phyloP scores from a whole-genome alignment of 2,888 invertebrate genomes.

The Amaurobius ferox region DNA sequence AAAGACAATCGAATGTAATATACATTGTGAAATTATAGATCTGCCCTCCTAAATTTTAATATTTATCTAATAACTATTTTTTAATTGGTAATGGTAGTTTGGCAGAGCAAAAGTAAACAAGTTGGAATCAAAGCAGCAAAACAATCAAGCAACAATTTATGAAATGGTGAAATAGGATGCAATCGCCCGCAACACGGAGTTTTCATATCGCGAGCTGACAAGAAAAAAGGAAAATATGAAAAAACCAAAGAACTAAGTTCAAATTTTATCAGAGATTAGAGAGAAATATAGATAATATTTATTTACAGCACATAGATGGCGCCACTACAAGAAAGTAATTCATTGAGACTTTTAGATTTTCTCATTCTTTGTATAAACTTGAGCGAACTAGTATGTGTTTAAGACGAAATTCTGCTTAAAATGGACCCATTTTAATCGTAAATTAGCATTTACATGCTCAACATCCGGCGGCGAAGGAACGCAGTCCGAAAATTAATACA shows the following conservation, averaged over 20 bases:
- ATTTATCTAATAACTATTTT: too few species aligned
- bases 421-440: too few species aligned
- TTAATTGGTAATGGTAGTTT: too few species aligned
- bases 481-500: too few species aligned
- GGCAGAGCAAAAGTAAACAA: neutral
- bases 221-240: constrained; percentile 26
- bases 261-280: constrained; percentile 51
- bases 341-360: too few species aligned
- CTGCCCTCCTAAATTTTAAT: too few species aligned
- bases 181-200: constrained; percentile 33
- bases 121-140: neutral
- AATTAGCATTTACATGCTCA: too few species aligned
- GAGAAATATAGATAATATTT: constrained; percentile 25
- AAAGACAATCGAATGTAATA: neutral
- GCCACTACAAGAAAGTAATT: constrained; percentile 31
- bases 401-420: too few species aligned
- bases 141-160: neutral
- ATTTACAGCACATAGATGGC: constrained; percentile 30
- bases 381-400: too few species aligned
- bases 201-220: constrained; percentile 21
- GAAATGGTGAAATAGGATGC: constrained; percentile 48
- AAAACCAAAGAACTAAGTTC: constrained; percentile 53
- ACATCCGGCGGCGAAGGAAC: too few species aligned
- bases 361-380: too few species aligned
- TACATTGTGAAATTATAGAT: neutral